Conservation (phyloP, 2,797 vertebrate genomes). For the Meda fulgida region DNA sequence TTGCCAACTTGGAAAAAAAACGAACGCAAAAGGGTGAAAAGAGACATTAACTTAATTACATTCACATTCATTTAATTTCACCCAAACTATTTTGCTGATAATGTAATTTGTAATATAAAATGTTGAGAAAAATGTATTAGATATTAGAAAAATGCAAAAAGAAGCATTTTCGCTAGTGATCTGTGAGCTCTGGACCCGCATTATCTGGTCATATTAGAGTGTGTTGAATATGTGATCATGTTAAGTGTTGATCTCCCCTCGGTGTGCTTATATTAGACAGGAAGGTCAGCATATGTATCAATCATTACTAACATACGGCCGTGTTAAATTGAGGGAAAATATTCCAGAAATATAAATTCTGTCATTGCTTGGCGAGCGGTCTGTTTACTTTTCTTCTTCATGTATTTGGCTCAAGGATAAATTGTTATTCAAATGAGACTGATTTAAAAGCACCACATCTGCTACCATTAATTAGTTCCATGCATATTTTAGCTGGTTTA, state of each 20-base stretch:
- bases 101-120: background rate
- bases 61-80: background rate
- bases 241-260: background rate
- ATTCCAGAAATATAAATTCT: slow-evolving; percentile 37
- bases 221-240: slow-evolving; percentile 24
- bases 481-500: slow-evolving; percentile 70
- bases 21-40: background rate
- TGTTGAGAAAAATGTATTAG: too few species aligned
- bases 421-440: slow-evolving; percentile 63
- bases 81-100: background rate
- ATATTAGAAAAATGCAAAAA: background rate
- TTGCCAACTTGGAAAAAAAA: too few species aligned
- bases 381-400: slow-evolving; percentile 39
- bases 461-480: slow-evolving; percentile 71
- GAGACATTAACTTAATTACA: too few species aligned
- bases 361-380: slow-evolving; percentile 45
- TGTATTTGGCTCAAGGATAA: slow-evolving; percentile 58
- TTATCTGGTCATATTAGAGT: background rate
- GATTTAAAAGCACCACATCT: slow-evolving; percentile 71
- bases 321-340: slow-evolving; percentile 26
- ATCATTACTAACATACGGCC: slow-evolving; percentile 40
- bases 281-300: slow-evolving; percentile 39
- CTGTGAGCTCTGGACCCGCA: background rate
- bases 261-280: slow-evolving; percentile 9
- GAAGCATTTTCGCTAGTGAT: background rate